These are phyloP conservation scores for Odocoileus virginianus DNA, from an alignment of 2,113 vertebrate genomes.

Conservation along the genomic window DNA sequence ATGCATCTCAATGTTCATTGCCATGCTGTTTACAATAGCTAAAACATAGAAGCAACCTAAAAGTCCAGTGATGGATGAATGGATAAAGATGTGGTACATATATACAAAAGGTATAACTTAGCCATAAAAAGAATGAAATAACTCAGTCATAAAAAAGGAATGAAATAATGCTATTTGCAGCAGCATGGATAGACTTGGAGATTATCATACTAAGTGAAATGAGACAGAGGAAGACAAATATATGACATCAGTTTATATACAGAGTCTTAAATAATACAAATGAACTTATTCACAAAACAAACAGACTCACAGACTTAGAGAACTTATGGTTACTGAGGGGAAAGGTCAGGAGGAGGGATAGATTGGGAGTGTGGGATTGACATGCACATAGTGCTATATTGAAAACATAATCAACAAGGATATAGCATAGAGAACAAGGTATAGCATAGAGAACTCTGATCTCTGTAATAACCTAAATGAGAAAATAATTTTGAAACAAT, in stretches of 20 bases:
- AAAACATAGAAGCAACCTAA: not conserved
- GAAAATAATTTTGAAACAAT: not conserved
- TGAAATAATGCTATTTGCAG: not conserved
- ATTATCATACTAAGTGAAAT: not conserved
- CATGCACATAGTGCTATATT: not conserved
- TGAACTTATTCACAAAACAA: not conserved
- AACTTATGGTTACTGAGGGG: not conserved
- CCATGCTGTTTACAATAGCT: not conserved
- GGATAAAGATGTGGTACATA: not conserved
- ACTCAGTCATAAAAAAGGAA: not conserved
- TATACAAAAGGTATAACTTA: not conserved
- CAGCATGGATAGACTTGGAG: not conserved
- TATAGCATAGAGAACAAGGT: not conserved
- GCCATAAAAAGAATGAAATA: not conserved
- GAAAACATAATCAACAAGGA: not conserved
- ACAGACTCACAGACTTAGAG: not conserved
- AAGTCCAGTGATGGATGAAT: not conserved
- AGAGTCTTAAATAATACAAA: not conserved
- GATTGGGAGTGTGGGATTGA: not conserved
- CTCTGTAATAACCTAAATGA: not conserved
- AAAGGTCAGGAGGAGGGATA: not conserved
- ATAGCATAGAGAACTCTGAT: not conserved
- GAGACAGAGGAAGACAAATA: not conserved
- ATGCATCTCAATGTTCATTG: not conserved
- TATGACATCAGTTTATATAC: not conserved